Evolutionary conservation across 2,797 vertebrate genomes (phyloP), one percentile per base, ranked within the genome.

Genomic region (Poeciliopsis paucimaculata): DNA sequence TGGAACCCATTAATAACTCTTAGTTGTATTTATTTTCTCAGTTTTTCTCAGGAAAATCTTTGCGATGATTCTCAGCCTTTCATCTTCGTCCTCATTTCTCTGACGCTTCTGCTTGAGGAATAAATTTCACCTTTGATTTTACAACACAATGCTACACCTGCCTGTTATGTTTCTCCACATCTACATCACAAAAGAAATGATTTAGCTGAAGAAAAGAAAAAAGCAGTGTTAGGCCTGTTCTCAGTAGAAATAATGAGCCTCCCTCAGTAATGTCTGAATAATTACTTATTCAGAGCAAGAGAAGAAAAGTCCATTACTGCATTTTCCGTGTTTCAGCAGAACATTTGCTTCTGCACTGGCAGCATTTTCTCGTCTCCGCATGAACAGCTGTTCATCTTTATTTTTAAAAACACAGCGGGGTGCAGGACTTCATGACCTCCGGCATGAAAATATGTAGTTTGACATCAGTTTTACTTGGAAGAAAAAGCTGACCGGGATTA

Each of bases 401-500:
- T 84, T 15, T 60, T 34, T 43, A 15, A 43, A 43, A 70, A 49
- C 1, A 18, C 41, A 31, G n/a, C 20, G 23, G 15, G n/a, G 15
- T 0, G 23, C 60, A 72, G 68, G 47, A 75, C 78, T 66, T 77
- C 36, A 62, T 78, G 31, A n/a, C 53, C 75, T 16, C 5, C 13
- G 73, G 20, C 75, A 66, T 62, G 47, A 77, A 53, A 28, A 70
- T 51, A 2, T 18, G 49, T 36, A 36, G 71, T 13, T 31, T 18
- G 3, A 15, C 18, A 53, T 34, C 16, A 1, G 1, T 1, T 31
- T 6, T 70, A 36, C 45, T 73, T 23, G 26, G 75, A 60, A 80
- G 73, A 75, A 36, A 57, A 74, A 26, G 53, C 76, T 87, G 87
- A 84, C 78, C 81, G 70, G 80, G 74, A 90, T 86, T 75, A 84